Conservation (phyloP, 2,113 vertebrate species). For the Herpetotheres cachinnans region DNA sequence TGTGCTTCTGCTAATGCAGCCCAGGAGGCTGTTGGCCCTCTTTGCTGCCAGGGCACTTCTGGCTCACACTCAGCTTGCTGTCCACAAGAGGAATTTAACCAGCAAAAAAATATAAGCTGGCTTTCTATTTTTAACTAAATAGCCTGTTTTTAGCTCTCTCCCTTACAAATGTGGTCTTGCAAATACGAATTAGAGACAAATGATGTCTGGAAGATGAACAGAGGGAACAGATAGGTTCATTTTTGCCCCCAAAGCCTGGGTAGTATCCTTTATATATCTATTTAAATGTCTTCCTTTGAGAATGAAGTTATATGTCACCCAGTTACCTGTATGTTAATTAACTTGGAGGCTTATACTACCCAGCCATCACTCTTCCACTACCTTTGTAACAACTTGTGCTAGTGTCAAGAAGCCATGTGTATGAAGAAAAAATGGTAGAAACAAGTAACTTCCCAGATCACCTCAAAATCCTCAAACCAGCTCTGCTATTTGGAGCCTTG, state of each 20-base stretch:
- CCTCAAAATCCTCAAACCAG: neutral
- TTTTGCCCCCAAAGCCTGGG: neutral
- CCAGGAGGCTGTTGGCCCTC: neutral
- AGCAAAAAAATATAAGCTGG: neutral
- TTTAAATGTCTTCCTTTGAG: neutral
- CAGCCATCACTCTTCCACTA: neutral
- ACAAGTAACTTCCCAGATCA: neutral
- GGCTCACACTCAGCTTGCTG: neutral
- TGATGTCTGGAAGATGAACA: neutral
- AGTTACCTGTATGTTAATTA: neutral
- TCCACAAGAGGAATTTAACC: neutral
- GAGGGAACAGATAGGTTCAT: neutral
- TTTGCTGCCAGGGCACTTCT: neutral
- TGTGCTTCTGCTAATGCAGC: neutral
- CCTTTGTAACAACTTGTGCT: neutral
- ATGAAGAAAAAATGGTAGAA: neutral
- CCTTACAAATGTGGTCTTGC: neutral
- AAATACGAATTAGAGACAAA: neutral
- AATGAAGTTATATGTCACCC: neutral
- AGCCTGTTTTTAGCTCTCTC: neutral
- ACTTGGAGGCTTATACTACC: neutral
- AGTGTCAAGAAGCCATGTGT: neutral
- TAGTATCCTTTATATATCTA: neutral
- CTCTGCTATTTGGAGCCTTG: neutral
- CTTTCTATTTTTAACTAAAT: conserved; percentile 3